Percentiles rank a stretch among this genome's conserved stretches.
phyloP scores from a whole-genome alignment of 2,113 vertebrate genomes.

The Dicaeum eximium region DNA sequence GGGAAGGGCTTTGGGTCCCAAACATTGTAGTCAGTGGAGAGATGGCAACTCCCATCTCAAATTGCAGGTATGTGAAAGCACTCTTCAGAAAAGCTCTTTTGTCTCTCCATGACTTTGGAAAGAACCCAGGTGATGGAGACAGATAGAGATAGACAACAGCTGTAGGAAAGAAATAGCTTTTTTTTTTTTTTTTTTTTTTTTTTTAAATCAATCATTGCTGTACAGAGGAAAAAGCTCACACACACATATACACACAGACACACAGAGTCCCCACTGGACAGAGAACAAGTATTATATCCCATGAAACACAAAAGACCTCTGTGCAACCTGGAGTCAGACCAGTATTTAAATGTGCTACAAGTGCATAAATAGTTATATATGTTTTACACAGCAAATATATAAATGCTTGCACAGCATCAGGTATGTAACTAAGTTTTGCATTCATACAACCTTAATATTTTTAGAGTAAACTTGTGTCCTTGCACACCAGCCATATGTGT shows the following conservation, averaged over 20 bases:
- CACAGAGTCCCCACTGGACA: background rate
- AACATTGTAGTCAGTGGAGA: background rate
- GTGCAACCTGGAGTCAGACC: background rate
- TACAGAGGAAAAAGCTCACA: background rate
- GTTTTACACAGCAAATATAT: background rate
- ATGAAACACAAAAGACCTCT: background rate
- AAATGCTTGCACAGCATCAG: background rate
- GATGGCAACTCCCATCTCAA: conserved; percentile 19
- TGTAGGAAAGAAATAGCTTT: background rate
- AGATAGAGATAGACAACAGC: background rate
- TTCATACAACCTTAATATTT: no score
- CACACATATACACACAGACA: background rate
- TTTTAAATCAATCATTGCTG: background rate
- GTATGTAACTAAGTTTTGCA: background rate
- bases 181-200: background rate
- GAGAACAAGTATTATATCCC: background rate
- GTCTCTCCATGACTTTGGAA: background rate
- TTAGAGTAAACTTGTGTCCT: background rate
- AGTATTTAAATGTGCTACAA: background rate
- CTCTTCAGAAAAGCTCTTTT: background rate
- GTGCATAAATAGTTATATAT: background rate
- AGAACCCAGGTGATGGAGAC: background rate
- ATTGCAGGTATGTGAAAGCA: conserved; percentile 20
- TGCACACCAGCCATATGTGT: background rate
- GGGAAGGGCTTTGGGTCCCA: background rate